These are phyloP conservation scores for Paraescarpia echinospica DNA, from an alignment of 1,140 invertebrate genomes.

Conservation along the genomic window DNA sequence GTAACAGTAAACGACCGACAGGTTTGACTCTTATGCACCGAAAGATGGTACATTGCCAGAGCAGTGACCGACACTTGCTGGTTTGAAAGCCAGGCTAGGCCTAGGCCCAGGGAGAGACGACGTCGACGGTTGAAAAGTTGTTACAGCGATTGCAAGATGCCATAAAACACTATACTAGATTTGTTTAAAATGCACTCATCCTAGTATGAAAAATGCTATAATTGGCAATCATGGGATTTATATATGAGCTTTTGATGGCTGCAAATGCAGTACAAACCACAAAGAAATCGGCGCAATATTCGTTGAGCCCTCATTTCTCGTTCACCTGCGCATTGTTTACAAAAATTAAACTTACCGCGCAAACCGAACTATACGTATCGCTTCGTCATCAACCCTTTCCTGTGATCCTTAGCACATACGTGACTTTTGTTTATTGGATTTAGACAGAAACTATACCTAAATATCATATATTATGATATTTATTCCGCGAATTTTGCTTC, in stretches of 20 bases:
- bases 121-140: no score
- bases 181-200: no score
- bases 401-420: not conserved
- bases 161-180: no score
- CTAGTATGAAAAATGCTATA: not conserved
- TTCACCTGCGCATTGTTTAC: slow-evolving; percentile 4
- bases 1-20: no score
- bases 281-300: not conserved
- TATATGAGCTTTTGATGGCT: not conserved
- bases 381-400: not conserved
- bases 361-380: not conserved
- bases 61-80: no score
- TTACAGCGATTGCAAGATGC: no score
- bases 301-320: no score
- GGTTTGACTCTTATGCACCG: no score
- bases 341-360: slow-evolving; percentile 5
- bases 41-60: no score
- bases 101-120: no score
- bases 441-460: not conserved
- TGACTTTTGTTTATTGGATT: not conserved
- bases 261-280: not conserved
- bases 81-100: no score
- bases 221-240: not conserved
- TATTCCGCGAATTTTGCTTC: slow-evolving; percentile 5
- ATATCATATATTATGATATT: not conserved